phyloP scores from a whole-genome alignment of 2,888 invertebrate genomes.

The Polia nebulosa region DNA sequence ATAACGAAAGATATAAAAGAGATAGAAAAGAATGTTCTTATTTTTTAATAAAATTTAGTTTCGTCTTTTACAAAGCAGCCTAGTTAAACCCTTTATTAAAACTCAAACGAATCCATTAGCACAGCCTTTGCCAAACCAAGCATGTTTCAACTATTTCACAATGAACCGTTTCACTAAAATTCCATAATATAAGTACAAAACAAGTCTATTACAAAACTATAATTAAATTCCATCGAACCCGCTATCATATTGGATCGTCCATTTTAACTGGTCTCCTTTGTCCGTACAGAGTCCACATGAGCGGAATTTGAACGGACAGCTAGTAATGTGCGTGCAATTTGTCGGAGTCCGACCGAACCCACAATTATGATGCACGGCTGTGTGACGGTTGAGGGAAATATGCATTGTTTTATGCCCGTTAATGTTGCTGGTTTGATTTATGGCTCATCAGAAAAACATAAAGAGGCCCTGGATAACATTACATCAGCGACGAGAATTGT shows the following conservation, averaged over 20 bases:
- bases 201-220: slow-evolving; percentile 39
- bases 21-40: too few relatives aligned
- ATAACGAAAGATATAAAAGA: too few relatives aligned
- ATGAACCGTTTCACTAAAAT: slow-evolving; percentile 24
- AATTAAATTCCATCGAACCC: slow-evolving; percentile 52
- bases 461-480: too few relatives aligned
- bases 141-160: slow-evolving; percentile 31
- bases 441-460: too few relatives aligned
- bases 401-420: slow-evolving; percentile 9
- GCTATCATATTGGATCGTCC: slow-evolving; percentile 42
- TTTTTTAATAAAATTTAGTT: not conserved
- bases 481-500: too few relatives aligned
- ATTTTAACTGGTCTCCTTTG: slow-evolving; percentile 44
- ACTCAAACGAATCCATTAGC: not conserved
- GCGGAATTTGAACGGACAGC: slow-evolving; percentile 31
- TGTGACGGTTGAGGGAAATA: not conserved
- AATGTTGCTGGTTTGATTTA: not conserved
- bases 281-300: slow-evolving; percentile 19
- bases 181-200: slow-evolving; percentile 26
- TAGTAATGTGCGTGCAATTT: slow-evolving; percentile 39
- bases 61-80: too few relatives aligned
- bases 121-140: slow-evolving; percentile 3
- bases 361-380: slow-evolving; percentile 23
- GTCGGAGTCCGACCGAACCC: not conserved
- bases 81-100: not conserved